These are phyloP conservation scores for Protomyctophum bolini DNA, from an alignment of 2,113 vertebrate species.

Conservation along the genomic window DNA sequence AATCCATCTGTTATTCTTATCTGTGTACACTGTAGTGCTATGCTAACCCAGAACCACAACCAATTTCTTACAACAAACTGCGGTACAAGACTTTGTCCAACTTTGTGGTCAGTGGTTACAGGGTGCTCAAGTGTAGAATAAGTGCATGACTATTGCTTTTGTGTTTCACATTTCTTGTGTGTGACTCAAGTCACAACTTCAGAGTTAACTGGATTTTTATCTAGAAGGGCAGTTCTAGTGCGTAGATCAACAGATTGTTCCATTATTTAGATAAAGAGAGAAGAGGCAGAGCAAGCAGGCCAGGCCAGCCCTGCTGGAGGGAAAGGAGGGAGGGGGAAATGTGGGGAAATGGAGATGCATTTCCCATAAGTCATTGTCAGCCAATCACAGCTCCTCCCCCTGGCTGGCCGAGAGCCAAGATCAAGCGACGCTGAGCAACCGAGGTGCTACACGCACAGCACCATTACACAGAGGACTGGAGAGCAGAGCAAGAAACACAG, in stretches of 20 bases:
- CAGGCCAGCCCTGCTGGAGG: slow-evolving; percentile 23
- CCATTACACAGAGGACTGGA: slow-evolving; percentile 3
- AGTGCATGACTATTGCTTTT: not conserved
- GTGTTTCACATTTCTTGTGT: slow-evolving; percentile 8
- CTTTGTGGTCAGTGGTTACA: not conserved
- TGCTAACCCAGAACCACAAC: no score
- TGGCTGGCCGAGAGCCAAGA: slow-evolving; percentile 59
- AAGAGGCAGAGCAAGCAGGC: slow-evolving; percentile 27
- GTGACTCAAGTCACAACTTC: not conserved
- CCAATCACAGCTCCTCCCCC: slow-evolving; percentile 57
- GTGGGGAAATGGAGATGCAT: slow-evolving; percentile 75
- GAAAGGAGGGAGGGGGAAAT: slow-evolving; percentile 43
- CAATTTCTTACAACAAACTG: not conserved
- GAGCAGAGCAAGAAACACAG: not conserved
- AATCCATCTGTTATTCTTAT: no score
- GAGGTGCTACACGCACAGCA: slow-evolving; percentile 1
- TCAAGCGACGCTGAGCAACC: slow-evolving; percentile 28
- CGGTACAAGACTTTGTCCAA: not conserved
- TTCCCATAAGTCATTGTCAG: slow-evolving; percentile 79
- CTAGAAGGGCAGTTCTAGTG: not conserved
- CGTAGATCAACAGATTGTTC: slow-evolving; percentile 30
- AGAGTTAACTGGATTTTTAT: not conserved
- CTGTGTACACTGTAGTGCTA: no score
- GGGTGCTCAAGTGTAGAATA: not conserved
- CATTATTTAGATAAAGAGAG: slow-evolving; percentile 36